Evolutionary conservation across 2,113 vertebrate species (phyloP).

Genomic region (Hippocampus guttulatus): DNA sequence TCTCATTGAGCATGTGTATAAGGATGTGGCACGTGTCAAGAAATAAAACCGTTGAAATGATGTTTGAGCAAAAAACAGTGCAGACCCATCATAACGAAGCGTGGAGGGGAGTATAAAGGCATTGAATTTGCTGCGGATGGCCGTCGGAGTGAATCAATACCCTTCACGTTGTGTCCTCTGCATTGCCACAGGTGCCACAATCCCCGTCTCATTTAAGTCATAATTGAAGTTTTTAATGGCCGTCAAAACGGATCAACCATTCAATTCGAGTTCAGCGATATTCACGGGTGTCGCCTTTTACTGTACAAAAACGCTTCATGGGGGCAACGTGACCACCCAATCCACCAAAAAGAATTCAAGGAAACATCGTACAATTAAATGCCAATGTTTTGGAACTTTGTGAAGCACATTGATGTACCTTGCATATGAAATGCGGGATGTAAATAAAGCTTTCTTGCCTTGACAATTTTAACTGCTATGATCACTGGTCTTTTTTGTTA

Average conservation of each 20-base stretch:
- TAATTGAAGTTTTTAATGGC: background rate
- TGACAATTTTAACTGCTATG: too few species aligned
- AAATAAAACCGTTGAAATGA: background rate
- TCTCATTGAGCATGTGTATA: background rate
- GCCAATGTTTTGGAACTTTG: too few species aligned
- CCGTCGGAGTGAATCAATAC: constrained; percentile 18
- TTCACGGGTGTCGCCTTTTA: constrained; percentile 2
- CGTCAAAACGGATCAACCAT: constrained; percentile 12
- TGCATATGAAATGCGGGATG: too few species aligned
- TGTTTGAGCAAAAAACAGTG: too few species aligned
- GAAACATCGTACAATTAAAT: too few species aligned
- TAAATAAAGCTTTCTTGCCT: too few species aligned
- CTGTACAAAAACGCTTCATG: background rate
- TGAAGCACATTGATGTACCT: too few species aligned
- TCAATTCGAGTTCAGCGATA: constrained; percentile 15
- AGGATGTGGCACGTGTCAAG: background rate
- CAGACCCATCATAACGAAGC: background rate
- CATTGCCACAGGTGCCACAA: constrained; percentile 31
- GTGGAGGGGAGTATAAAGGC: background rate
- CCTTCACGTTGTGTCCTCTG: constrained; percentile 3
- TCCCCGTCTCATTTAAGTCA: constrained; percentile 27
- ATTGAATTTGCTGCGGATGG: background rate
- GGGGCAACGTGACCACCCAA: too few species aligned
- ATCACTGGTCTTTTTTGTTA: too few species aligned
- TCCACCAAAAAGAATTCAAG: too few species aligned